A percentile compares a stretch with the other conserved stretches of the same genome.
Conservation (phyloP, 2,113 vertebrate genomes). For the Fulmarus glacialis region DNA sequence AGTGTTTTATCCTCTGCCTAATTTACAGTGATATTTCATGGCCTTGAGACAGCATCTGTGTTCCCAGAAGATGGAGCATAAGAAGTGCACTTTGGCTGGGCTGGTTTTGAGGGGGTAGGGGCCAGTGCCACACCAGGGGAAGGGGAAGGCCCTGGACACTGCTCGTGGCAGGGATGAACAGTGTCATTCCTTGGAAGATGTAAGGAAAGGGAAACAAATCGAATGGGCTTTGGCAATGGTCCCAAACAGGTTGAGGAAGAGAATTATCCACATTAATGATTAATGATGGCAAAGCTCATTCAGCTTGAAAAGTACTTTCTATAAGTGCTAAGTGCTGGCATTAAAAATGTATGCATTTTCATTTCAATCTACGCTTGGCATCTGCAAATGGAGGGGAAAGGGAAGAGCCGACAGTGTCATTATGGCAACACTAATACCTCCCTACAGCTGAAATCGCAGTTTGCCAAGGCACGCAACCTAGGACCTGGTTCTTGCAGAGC, state of each 20-base stretch:
- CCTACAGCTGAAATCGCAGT: background rate
- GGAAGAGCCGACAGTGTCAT: background rate
- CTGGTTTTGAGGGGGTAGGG: background rate
- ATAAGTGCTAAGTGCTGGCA: slow-evolving; percentile 31
- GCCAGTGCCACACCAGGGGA: background rate
- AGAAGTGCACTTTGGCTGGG: background rate
- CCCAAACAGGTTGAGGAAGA: background rate
- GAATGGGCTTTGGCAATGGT: background rate
- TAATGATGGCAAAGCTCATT: slow-evolving; percentile 35
- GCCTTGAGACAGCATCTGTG: background rate
- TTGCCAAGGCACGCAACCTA: background rate
- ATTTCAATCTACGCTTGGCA: background rate
- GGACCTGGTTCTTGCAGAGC: background rate
- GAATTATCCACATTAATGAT: slow-evolving; percentile 36
- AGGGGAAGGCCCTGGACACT: background rate
- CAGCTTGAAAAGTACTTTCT: slow-evolving; percentile 33
- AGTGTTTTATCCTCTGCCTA: background rate
- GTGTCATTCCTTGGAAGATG: background rate
- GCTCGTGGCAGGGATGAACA: background rate
- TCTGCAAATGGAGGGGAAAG: background rate
- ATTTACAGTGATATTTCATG: background rate
- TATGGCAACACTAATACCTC: background rate
- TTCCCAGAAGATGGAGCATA: background rate
- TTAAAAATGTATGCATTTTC: slow-evolving; percentile 55
- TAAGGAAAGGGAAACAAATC: background rate